phyloP scores from a whole-genome alignment of 2,888 invertebrate species.

The Platycnemis pennipes region DNA sequence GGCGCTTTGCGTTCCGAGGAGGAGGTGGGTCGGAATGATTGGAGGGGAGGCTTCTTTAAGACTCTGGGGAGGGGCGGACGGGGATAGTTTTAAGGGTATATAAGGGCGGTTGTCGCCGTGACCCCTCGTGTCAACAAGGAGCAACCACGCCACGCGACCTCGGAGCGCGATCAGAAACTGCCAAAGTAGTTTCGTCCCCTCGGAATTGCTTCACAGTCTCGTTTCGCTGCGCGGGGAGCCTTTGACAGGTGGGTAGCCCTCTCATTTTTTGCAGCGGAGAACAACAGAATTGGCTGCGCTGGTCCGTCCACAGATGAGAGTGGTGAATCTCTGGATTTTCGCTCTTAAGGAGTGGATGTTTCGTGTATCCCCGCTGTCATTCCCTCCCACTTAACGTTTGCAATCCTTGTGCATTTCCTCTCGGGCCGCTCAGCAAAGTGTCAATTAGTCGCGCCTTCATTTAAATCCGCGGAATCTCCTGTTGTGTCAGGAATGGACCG shows the following conservation, averaged over 20 bases:
- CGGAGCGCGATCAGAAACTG: not conserved
- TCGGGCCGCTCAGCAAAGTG: no score
- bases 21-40: not conserved
- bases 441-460: no score
- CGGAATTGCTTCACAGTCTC: constrained; percentile 35
- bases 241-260: not conserved
- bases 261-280: no score
- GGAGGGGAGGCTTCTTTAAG: not conserved
- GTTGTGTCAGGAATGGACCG: no score
- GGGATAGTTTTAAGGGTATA: not conserved
- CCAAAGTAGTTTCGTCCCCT: not conserved
- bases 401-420: no score
- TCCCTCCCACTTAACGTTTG: no score
- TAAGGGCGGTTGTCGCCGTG: not conserved
- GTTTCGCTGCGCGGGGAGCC: constrained; percentile 17
- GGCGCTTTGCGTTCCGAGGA: not conserved
- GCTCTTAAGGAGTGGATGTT: no score
- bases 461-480: no score
- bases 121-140: not conserved
- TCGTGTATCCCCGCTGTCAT: no score
- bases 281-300: no score
- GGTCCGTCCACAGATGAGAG: no score
- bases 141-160: not conserved
- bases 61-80: not conserved
- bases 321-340: no score